A percentile compares a stretch with the other conserved stretches of the same genome.
phyloP scores from a whole-genome alignment of 2,113 vertebrate genomes.

The Varanus salvator region DNA sequence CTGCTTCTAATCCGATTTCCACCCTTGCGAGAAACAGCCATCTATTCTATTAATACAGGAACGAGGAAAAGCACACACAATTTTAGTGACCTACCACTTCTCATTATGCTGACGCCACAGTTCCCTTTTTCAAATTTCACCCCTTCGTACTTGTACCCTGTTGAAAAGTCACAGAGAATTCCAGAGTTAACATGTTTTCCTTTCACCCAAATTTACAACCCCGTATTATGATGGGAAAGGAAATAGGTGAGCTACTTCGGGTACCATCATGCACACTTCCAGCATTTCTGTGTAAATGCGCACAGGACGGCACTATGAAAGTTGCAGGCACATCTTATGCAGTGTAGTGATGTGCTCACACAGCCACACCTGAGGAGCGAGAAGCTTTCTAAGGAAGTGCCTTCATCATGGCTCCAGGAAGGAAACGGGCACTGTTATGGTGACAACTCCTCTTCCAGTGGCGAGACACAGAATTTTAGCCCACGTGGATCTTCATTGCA shows the following conservation, averaged over 20 bases:
- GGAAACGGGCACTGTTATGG: too few species aligned
- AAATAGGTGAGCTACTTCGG: neutral
- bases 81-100: constrained; percentile 87
- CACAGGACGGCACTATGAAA: neutral
- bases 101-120: constrained; percentile 99
- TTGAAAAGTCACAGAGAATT: constrained; percentile 45
- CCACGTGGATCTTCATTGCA: neutral
- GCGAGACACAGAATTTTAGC: neutral
- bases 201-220: neutral
- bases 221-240: neutral
- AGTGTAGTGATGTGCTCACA: neutral
- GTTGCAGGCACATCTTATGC: neutral
- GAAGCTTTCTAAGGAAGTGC: neutral
- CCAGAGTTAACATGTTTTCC: neutral
- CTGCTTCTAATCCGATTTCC: neutral
- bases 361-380: neutral
- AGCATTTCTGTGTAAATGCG: too few species aligned
- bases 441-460: neutral
- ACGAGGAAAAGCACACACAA: neutral
- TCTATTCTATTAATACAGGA: neutral
- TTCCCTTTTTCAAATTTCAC: constrained; percentile 98
- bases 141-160: constrained; percentile 98
- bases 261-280: too few species aligned
- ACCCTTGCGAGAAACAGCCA: neutral
- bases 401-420: neutral